Evolutionary conservation across 1,140 invertebrate genomes (phyloP).

Genomic region (Gryon sp.): DNA sequence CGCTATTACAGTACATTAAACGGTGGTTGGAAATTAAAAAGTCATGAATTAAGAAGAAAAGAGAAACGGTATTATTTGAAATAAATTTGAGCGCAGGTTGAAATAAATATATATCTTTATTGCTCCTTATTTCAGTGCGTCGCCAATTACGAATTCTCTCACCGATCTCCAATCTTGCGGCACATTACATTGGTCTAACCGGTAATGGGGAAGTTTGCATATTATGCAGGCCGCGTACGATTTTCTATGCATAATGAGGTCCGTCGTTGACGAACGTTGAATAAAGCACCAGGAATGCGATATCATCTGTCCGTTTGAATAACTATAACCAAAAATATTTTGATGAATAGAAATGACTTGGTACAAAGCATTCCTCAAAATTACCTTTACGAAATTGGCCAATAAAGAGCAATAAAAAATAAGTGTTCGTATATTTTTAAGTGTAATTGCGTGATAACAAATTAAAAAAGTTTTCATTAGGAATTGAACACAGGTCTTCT

Average conservation of each 20-base stretch:
- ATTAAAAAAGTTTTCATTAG: no score
- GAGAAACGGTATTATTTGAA: conserved; percentile 2
- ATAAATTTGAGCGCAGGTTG: conserved; percentile 2
- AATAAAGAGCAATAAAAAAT: no score
- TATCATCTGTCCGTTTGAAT: conserved; percentile 66
- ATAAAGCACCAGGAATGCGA: conserved; percentile 69
- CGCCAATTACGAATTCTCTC: conserved; percentile 65
- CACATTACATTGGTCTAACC: conserved; percentile 70
- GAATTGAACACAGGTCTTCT: no score
- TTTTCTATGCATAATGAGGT: conserved; percentile 76
- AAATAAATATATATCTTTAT: conserved; percentile 48
- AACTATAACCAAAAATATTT: conserved; percentile 42
- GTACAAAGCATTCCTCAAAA: no score
- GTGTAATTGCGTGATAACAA: no score
- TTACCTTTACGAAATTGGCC: no score
- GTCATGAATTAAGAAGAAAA: neutral
- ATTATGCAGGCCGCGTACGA: conserved; percentile 76
- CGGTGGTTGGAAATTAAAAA: no score
- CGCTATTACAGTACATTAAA: no score
- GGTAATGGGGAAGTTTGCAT: conserved; percentile 74
- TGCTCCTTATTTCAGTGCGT: conserved; percentile 52
- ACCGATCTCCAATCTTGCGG: conserved; percentile 61
- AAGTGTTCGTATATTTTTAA: no score
- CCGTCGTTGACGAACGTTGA: conserved; percentile 72
- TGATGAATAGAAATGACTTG: conserved; percentile 29